Base-by-base conservation (phyloP, 1,140 invertebrate species). In the Sweltsa coloradensis region DNA sequence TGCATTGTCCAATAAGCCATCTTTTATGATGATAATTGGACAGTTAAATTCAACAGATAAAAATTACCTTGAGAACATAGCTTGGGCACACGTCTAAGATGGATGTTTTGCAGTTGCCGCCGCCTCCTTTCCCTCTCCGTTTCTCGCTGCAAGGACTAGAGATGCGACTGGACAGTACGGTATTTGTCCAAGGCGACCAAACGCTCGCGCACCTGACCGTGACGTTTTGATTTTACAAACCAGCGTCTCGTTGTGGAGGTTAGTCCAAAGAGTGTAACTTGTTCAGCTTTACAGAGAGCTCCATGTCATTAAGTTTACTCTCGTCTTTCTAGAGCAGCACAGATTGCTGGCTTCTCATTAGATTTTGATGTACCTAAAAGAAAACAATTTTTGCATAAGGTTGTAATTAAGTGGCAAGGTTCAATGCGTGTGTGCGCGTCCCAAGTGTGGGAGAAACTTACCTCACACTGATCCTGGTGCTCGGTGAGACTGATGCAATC, bases 211-310 rank as follows among this genome's bases (percentile, higher is more conserved):
- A 91, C 63, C 52, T 83, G 76, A 31, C 72, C 69, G 55, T 91
- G 86, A 51, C 87, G 71, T 45, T 89, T 83, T 60, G n/a, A 83
- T 81, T 50, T 91, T 86, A 52, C 77, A 71, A 1, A 81, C 75
- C 7, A 91, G 62, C 0, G 87, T 89, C 67, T 89, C 85, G 60
- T 89, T 88, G 66, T 93, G 89, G 5, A 87, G 69, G 55, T 87
- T 85, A 0, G 84, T 85, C n/a, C 39, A 94, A 67, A 0, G 76
- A 72, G 53, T 83, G n/a, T 80, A 52, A 91, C 85, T 54, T 88
- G 78, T 56, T 85, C 79, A 40, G 75, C 74, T n/a, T n/a, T 5
- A 82, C 63, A 13, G 69, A 70, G 0, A 67, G 54, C 40, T 68
- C 64, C 9, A 51, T 16, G 52, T 58, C 60, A 46, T 61, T 47